Percentiles rank a stretch among this genome's conserved stretches.
These are phyloP conservation scores for Heteropelma amictum DNA, from an alignment of 2,888 invertebrate species.

Conservation along the genomic window DNA sequence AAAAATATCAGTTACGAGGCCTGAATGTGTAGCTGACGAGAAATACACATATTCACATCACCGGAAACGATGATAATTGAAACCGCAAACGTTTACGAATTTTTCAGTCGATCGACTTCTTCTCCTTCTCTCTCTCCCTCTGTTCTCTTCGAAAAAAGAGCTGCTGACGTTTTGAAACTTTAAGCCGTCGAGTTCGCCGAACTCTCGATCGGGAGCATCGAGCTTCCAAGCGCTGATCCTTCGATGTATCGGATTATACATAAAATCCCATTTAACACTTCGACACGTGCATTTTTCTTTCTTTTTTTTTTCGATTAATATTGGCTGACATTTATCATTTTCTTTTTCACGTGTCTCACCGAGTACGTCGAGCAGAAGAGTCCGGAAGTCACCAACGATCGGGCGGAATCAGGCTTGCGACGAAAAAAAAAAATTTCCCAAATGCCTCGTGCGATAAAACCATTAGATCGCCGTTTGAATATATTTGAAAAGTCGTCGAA, in stretches of 20 bases:
- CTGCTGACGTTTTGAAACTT: constrained; percentile 49
- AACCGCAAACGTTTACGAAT: constrained; percentile 43
- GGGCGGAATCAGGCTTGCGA: no score
- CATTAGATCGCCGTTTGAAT: no score
- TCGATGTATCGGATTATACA: constrained; percentile 8
- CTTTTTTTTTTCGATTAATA: not conserved
- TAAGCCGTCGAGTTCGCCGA: constrained; percentile 38
- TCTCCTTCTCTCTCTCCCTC: not conserved
- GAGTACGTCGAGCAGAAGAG: not conserved
- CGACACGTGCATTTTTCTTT: constrained; percentile 35
- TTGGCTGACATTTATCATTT: no score
- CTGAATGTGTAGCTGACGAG: not conserved
- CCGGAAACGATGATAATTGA: constrained; percentile 49
- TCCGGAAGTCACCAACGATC: no score
- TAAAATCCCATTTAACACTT: constrained; percentile 17
- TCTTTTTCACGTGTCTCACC: not conserved
- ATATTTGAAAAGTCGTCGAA: no score
- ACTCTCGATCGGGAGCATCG: constrained; percentile 35
- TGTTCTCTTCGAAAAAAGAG: constrained; percentile 26
- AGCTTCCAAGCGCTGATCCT: constrained; percentile 44
- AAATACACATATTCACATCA: constrained; percentile 15
- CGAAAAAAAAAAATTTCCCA: no score
- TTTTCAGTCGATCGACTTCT: constrained; percentile 23
- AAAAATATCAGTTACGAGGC: not conserved
- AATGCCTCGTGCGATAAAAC: no score